Evolutionary conservation across 2,888 invertebrate genomes (phyloP), one percentile per base, ranked within the genome.

Genomic region (Cosmia pyralina): DNA sequence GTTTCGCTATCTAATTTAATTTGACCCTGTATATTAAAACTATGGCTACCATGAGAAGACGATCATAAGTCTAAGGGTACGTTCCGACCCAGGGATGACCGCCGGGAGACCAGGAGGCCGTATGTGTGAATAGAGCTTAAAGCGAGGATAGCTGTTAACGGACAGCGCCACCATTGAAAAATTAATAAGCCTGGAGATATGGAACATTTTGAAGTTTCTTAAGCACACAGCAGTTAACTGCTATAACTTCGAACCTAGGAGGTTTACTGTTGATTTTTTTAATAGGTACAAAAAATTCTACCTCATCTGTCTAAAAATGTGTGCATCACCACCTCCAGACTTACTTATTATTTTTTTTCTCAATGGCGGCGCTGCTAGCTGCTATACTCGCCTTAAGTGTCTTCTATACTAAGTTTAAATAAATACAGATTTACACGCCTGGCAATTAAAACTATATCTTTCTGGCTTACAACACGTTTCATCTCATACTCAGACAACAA

Each of bases 401-500:
- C 2, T 59, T 60, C 8, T n/a, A 38, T 22, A 15, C n/a, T 8
- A n/a, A 55, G 15, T 0, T 28, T 55, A 22, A 17, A 22, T 13
- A 53, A 7, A 22, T 22, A 58, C 34, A 4, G 19, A 38, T 59
- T 7, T 38, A 59, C 17, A 46, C 28, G 17, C 15, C 15, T 34
- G 15, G 22, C 22, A 72, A 72, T 72, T 72, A 75, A 74, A 59
- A 53, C 38, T 46, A 22, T 7, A 50, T 22, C 44, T 10, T 75
- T 48, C 19, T 5, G 11, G 58, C 15, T 38, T 28, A n/a, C 4
- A 53, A 48, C 17, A 34, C 17, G 0, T 15, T 48, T 62, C n/a
- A 52, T 59, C 55, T 46, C 38, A 34, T 46, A 59, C 46, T 8
- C 13, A 11, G 15, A 28, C 52, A 62, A 55, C 44, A 79, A 34